Evolutionary conservation across 2,888 invertebrate genomes (phyloP).

Genomic region (Ormyrus nitidulus): DNA sequence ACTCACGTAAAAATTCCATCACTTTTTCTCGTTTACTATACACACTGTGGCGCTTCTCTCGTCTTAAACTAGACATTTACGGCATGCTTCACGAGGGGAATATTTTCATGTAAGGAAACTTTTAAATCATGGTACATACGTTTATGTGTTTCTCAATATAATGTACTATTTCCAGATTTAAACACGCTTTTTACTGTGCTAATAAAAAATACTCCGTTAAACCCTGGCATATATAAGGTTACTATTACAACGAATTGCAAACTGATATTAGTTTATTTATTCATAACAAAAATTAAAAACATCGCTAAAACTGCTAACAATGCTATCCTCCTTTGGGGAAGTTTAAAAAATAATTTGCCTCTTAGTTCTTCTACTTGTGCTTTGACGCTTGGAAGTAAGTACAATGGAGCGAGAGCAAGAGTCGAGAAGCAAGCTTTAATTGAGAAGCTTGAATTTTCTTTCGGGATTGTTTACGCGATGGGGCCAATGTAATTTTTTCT

Average conservation of each 20-base stretch:
- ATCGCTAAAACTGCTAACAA: no score
- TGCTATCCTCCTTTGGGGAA: no score
- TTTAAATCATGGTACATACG: conserved; percentile 11
- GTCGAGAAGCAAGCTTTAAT: conserved; percentile 38
- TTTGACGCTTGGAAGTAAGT: conserved; percentile 36
- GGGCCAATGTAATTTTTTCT: conserved; percentile 38
- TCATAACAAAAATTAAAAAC: no score
- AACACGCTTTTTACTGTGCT: no score
- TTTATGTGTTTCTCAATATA: background rate
- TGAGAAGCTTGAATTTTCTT: conserved; percentile 48
- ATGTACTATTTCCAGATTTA: background rate
- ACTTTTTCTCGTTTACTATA: conserved; percentile 30
- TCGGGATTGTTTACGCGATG: conserved; percentile 43
- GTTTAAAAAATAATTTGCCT: background rate
- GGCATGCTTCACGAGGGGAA: conserved; percentile 32
- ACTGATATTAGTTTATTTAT: no score
- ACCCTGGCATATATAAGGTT: no score
- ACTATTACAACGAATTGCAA: no score
- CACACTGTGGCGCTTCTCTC: conserved; percentile 1
- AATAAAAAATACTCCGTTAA: no score
- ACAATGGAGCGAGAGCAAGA: conserved; percentile 17
- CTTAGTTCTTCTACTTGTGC: conserved; percentile 18
- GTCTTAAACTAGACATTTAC: conserved; percentile 42
- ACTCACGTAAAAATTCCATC: conserved; percentile 30
- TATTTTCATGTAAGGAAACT: conserved; percentile 43